These are phyloP conservation scores for Anas bahamensis DNA, from an alignment of 2,797 vertebrate genomes.

Conservation along the genomic window DNA sequence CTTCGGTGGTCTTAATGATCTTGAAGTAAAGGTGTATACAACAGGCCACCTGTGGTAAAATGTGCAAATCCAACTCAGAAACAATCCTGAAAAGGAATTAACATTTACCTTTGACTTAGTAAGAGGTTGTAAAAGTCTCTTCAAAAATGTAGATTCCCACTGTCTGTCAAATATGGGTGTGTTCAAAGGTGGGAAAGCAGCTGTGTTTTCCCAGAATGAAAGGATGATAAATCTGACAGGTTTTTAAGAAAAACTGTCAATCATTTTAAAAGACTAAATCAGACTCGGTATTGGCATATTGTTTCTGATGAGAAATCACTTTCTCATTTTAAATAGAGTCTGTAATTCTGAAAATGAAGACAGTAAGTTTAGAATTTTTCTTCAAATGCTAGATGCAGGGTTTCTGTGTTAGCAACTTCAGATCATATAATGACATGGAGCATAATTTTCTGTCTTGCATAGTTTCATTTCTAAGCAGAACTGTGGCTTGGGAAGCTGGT, in stretches of 20 bases:
- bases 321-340: neutral
- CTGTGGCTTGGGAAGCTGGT: neutral
- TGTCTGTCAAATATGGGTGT: neutral
- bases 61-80: neutral
- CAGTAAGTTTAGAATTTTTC: neutral
- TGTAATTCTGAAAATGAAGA: neutral
- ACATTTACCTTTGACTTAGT: neutral
- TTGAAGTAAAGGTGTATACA: neutral
- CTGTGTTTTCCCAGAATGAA: neutral
- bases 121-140: neutral
- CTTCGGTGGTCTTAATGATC: neutral
- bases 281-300: neutral
- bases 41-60: neutral
- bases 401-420: neutral
- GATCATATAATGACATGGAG: neutral
- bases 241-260: conserved; percentile 1
- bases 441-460: neutral
- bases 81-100: neutral
- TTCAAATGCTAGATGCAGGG: neutral
- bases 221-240: neutral
- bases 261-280: neutral
- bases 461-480: neutral
- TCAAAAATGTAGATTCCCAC: neutral
- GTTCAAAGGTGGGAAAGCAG: conserved; percentile 1
- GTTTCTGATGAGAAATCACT: neutral